Conservation (phyloP, 2,888 invertebrate species). For the Nebria salina region DNA sequence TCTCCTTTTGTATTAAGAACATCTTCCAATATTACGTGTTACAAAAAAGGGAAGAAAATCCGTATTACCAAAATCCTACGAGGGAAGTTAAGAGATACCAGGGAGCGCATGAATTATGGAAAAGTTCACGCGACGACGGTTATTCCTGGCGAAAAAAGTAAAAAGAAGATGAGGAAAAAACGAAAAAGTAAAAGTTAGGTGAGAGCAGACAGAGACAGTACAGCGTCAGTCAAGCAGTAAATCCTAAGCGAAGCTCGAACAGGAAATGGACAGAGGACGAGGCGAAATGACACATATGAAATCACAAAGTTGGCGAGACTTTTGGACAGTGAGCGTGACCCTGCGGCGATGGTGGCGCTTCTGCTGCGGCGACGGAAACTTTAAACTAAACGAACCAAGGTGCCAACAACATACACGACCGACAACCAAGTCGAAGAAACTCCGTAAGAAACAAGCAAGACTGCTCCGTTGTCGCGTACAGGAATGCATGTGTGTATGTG, state of each 20-base stretch:
- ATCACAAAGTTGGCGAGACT: conserved; percentile 34
- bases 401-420: conserved; percentile 30
- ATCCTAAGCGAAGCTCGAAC: conserved; percentile 40
- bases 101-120: conserved; percentile 42
- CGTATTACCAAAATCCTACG: conserved; percentile 3
- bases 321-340: conserved; percentile 4
- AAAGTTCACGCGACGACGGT: conserved; percentile 43
- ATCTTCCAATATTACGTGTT: neutral
- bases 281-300: conserved; percentile 41
- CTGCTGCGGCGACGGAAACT: conserved; percentile 21
- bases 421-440: conserved; percentile 36
- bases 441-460: conserved; percentile 22
- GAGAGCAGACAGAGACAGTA: conserved; percentile 9
- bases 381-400: conserved; percentile 43
- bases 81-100: conserved; percentile 30
- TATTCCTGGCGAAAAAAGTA: conserved; percentile 38
- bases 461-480: neutral
- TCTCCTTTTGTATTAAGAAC: neutral
- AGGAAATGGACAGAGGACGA: conserved; percentile 42
- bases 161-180: conserved; percentile 20
- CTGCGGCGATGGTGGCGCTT: neutral
- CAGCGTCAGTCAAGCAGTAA: conserved; percentile 34
- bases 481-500: neutral
- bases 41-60: neutral
- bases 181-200: conserved; percentile 38